These are phyloP conservation scores for Leptinotarsa peninsularis DNA, from an alignment of 2,888 invertebrate species.

Conservation along the genomic window DNA sequence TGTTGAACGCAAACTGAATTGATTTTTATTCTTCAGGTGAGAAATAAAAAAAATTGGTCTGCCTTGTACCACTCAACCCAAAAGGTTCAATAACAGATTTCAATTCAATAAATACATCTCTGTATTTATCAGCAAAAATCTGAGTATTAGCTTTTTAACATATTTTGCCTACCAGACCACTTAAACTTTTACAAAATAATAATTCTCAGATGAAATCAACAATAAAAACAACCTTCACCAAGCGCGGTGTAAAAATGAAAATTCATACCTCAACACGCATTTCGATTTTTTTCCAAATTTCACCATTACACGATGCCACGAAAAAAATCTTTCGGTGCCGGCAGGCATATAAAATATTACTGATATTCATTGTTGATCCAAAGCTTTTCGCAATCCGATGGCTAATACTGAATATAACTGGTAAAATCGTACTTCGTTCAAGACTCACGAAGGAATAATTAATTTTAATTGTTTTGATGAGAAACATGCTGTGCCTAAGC, in stretches of 20 bases:
- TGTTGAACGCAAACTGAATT: too few species aligned
- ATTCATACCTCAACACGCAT: conserved; percentile 24
- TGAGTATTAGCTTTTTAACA: too few species aligned
- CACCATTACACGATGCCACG: conserved; percentile 30
- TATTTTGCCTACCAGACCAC: too few species aligned
- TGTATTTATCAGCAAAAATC: too few species aligned
- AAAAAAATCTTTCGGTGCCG: conserved; percentile 2
- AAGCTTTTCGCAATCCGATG: conserved; percentile 6
- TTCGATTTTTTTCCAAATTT: conserved; percentile 25
- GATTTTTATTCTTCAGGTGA: too few species aligned
- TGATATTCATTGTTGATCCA: conserved; percentile 12
- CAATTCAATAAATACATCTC: too few species aligned
- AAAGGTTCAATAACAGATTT: too few species aligned
- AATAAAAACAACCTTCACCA: neutral
- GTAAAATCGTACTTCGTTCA: conserved; percentile 32
- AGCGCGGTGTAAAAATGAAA: neutral
- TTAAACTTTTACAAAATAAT: too few species aligned
- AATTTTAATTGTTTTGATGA: conserved; percentile 16
- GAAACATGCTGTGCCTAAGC: neutral
- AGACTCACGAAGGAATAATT: neutral
- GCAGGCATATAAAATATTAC: conserved; percentile 19
- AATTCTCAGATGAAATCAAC: too few species aligned
- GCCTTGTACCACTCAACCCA: too few species aligned
- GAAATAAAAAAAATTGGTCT: too few species aligned
- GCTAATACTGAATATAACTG: conserved; percentile 38